Base-by-base conservation (phyloP, 1,140 invertebrate genomes). In the Theocolax elegans region DNA sequence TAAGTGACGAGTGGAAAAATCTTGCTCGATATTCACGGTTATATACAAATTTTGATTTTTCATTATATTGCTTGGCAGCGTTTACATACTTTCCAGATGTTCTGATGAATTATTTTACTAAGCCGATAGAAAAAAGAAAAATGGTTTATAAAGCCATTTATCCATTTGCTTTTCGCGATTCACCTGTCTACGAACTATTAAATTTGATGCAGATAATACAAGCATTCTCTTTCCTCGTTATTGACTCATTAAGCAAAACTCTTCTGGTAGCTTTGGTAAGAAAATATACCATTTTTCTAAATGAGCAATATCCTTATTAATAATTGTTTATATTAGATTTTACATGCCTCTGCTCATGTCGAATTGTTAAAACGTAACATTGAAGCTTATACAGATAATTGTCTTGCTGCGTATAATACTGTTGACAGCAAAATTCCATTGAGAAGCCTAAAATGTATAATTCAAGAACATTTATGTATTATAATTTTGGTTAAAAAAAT, bases 171-270 rank as follows among this genome's bases (percentile, higher is more conserved):
- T 48, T 35, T 21, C 21, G 25, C 1, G 4, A 27, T 4, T 49
- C 54, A 17, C 65, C 54, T 3, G 8, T 17, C 17, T 67, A 25
- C 9, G 65, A 67, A 40, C 12, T 67, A 1, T 15, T 67, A 23
- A 23, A 15, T 35, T 8, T 59, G 17, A 23, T 56, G 17, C 44
- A 59, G 9, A 27, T 21, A 19, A 6, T 49, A 12, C 54, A 67
- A 23, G 27, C 25, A 58, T 9, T 35, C 3, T 4, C 19, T 21
- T 31, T 67, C 6, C 38, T 38, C 2, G 2, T 7, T 1, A 15
- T 9, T 10, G 54, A 59, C 27, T 38, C 21, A 7, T 15, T 67
- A 7, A 59, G 42, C n/a, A 59, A 67, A 58, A 13, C 53, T 25
- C 42, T 67, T 48, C 17, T 67, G n/a, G n/a, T n/a, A n/a, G n/a